Base-by-base conservation (phyloP, 2,797 vertebrate genomes). In the Esox lucius region DNA sequence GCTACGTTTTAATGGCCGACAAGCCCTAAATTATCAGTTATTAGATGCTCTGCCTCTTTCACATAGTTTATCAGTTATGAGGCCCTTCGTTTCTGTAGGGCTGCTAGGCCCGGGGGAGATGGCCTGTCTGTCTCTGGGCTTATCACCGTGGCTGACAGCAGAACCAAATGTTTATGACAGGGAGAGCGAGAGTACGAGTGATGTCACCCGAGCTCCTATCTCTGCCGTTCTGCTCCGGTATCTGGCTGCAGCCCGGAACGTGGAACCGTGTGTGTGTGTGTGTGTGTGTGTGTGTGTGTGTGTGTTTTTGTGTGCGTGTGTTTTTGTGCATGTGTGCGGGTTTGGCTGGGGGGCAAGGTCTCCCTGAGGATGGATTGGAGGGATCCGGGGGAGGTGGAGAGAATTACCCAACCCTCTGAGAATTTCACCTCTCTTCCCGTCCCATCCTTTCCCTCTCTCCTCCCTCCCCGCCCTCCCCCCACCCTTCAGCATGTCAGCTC, bases 121-220 rank as follows among this genome's bases (percentile, higher is more conserved):
- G n/a, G n/a, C 61, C 71, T 78, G 81, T 81, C 75, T 86, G 84
- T 71, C 82, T 81, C 80, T 86, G 22, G 65, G 53, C 77, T 90
- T 91, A 90, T 90, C 90, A 88, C 28, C 33, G 74, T n/a, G 66
- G 80, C 74, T 80, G 87, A 19, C 74, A 82, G 83, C 85, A 82
- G 81, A 88, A 90, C 90, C 92, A 90, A 87, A 86, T 90, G 89
- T 95, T 95, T 92, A 89, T 92, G 91, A 93, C 84, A 91, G 89
- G 93, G 92, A 76, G 59, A 76, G 77, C 82, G 90, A 91, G 86
- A 86, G 75, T 88, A 85, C 8, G 83, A 81, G 89, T 94, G 93
- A 95, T 93, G 89, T 95, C 93, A 94, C 87, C 81, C 88, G 62
- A 31, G 64, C 82, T 59, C 82, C 89, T 95, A 92, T 93, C 89